Evolutionary conservation across 2,888 invertebrate species (phyloP).

Genomic region (Hecatera dysodea): DNA sequence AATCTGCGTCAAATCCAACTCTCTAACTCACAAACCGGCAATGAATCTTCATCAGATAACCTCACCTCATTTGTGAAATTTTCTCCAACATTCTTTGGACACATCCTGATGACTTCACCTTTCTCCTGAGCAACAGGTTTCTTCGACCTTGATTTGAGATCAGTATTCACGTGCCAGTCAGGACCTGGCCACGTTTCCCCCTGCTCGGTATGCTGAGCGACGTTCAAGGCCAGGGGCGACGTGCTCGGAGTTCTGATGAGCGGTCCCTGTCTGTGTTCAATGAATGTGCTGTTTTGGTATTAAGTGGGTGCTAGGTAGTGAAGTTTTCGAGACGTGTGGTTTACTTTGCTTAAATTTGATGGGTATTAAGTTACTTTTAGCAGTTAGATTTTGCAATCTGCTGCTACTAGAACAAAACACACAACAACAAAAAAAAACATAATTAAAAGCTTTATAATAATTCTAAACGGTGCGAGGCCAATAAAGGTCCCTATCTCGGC

Average conservation of each 20-base stretch:
- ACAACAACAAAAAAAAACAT: no score
- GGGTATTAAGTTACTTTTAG: no score
- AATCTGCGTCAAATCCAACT: conserved; percentile 35
- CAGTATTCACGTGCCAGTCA: conserved; percentile 39
- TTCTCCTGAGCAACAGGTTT: conserved; percentile 61
- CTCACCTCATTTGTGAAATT: conserved; percentile 41
- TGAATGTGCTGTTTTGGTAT: conserved; percentile 35
- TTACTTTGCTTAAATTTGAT: conserved; percentile 1
- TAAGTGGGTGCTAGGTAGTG: conserved; percentile 23
- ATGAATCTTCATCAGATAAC: conserved; percentile 49
- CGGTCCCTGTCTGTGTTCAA: conserved; percentile 13
- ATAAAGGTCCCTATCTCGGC: no score
- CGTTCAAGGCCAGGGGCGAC: conserved; percentile 62
- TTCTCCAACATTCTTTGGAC: conserved; percentile 51
- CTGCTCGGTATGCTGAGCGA: conserved; percentile 55
- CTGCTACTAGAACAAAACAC: no score
- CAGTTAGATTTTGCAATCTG: no score
- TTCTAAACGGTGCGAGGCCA: no score
- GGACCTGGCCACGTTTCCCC: conserved; percentile 65
- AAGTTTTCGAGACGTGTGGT: neutral
- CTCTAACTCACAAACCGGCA: conserved; percentile 10
- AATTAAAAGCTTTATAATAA: no score
- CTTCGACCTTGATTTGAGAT: conserved; percentile 59
- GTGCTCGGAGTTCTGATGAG: conserved; percentile 37
- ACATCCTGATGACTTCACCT: conserved; percentile 64